phyloP scores from a whole-genome alignment of 2,888 invertebrate genomes.

The Zygothrica quintamaculata region DNA sequence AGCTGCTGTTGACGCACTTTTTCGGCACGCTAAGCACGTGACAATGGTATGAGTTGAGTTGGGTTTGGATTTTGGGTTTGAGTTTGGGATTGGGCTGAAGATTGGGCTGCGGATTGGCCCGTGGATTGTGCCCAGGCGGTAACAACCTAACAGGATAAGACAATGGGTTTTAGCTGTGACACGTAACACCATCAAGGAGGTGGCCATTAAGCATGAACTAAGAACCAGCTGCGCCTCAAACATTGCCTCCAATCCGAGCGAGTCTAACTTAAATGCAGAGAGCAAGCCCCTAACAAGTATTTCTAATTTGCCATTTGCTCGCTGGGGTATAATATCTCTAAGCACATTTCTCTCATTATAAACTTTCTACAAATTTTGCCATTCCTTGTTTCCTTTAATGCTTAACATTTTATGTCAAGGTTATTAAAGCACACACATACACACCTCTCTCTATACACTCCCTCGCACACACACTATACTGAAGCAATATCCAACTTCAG shows the following conservation, averaged over 20 bases:
- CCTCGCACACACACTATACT: too few relatives aligned
- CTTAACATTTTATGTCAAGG: too few relatives aligned
- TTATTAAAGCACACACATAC: too few relatives aligned
- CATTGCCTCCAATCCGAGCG: slow-evolving; percentile 30
- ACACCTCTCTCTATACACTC: too few relatives aligned
- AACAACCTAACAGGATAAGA: slow-evolving; percentile 29
- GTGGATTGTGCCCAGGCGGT: neutral
- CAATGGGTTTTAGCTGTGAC: slow-evolving; percentile 57
- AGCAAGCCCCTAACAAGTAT: slow-evolving; percentile 35
- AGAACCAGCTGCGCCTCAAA: slow-evolving; percentile 26
- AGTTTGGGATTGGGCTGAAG: neutral
- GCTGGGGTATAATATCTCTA: too few relatives aligned
- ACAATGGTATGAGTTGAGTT: slow-evolving; percentile 22
- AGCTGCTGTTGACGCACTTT: slow-evolving; percentile 78
- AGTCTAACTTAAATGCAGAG: slow-evolving; percentile 41
- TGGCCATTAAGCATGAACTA: slow-evolving; percentile 54
- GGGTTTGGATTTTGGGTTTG: too few relatives aligned
- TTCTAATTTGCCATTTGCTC: slow-evolving; percentile 42
- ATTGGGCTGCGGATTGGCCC: neutral
- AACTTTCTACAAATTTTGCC: too few relatives aligned
- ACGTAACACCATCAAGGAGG: slow-evolving; percentile 59
- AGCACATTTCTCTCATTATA: too few relatives aligned
- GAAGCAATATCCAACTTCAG: too few relatives aligned
- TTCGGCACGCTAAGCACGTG: slow-evolving; percentile 74
- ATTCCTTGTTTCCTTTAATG: too few relatives aligned